phyloP scores from a whole-genome alignment of 1,140 invertebrate species.

The Sycophila sp. region DNA sequence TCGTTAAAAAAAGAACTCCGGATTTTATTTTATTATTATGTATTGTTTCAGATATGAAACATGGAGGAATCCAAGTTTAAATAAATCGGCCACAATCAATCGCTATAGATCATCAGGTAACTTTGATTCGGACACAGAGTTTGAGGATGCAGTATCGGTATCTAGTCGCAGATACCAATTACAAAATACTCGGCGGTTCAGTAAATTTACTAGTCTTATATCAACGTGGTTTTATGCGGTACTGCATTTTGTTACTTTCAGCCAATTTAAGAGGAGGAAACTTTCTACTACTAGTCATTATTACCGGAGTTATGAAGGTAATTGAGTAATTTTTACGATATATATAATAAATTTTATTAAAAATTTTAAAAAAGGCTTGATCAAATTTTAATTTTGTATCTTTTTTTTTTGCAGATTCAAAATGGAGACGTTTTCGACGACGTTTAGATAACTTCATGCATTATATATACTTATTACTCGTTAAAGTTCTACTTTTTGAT shows the following conservation, averaged over 20 bases:
- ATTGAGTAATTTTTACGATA: constrained; percentile 14
- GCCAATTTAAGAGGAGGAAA: constrained; percentile 42
- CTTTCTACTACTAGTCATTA: constrained; percentile 44
- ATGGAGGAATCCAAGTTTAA: constrained; percentile 18
- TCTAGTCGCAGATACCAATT: constrained; percentile 25
- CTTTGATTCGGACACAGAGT: constrained; percentile 55
- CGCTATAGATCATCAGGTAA: constrained; percentile 28
- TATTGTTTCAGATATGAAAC: constrained; percentile 41
- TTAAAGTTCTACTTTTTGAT: constrained; percentile 55
- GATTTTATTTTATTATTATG: constrained; percentile 16
- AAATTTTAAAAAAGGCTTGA: background rate
- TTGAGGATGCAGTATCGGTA: constrained; percentile 45
- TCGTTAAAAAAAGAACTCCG: background rate
- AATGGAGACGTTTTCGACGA: constrained; percentile 47
- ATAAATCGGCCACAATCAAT: constrained; percentile 26
- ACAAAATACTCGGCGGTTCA: constrained; percentile 41
- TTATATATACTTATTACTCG: constrained; percentile 54
- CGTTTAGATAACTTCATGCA: constrained; percentile 44
- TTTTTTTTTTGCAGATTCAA: constrained; percentile 48
- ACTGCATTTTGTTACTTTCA: constrained; percentile 47
- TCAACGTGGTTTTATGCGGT: constrained; percentile 42
- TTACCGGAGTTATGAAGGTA: constrained; percentile 49
- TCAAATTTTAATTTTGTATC: background rate
- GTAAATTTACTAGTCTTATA: constrained; percentile 32
- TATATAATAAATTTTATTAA: background rate